Evolutionary conservation across 1,140 invertebrate genomes (phyloP).

Genomic region (Drosophila orena): DNA sequence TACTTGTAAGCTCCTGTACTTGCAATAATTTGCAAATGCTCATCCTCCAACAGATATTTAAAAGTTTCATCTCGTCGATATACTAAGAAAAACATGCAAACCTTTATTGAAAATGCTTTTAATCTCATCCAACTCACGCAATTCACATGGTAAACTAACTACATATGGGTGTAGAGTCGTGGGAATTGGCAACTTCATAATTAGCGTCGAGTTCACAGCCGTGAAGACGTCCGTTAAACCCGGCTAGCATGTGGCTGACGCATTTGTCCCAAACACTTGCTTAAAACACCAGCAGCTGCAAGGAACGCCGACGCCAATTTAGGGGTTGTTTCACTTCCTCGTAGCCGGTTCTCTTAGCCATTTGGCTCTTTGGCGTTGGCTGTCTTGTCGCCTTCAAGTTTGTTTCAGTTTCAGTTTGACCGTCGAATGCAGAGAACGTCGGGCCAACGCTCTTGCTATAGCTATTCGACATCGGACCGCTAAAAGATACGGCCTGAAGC

Average conservation of each 20-base stretch:
- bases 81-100: too few species aligned
- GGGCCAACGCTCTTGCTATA: conserved; percentile 11
- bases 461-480: background rate
- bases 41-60: too few species aligned
- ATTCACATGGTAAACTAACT: too few species aligned
- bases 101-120: too few species aligned
- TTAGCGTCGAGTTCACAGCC: conserved; percentile 41
- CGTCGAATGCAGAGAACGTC: conserved; percentile 77
- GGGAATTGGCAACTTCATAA: background rate
- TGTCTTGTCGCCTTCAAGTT: conserved; percentile 62
- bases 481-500: conserved; percentile 21
- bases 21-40: too few species aligned
- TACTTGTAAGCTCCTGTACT: too few species aligned
- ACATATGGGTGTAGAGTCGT: background rate
- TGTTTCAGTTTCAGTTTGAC: conserved; percentile 84
- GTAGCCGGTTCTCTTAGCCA: conserved; percentile 11
- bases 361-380: conserved; percentile 61
- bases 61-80: too few species aligned
- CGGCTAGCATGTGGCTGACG: conserved; percentile 59
- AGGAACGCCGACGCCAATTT: conserved; percentile 33
- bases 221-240: conserved; percentile 47
- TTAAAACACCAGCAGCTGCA: conserved; percentile 51
- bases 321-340: conserved; percentile 60
- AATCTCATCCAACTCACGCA: too few species aligned
- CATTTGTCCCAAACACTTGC: conserved; percentile 56